Conservation (phyloP, 2,113 vertebrate species). For the Campylomormyrus numenius region DNA sequence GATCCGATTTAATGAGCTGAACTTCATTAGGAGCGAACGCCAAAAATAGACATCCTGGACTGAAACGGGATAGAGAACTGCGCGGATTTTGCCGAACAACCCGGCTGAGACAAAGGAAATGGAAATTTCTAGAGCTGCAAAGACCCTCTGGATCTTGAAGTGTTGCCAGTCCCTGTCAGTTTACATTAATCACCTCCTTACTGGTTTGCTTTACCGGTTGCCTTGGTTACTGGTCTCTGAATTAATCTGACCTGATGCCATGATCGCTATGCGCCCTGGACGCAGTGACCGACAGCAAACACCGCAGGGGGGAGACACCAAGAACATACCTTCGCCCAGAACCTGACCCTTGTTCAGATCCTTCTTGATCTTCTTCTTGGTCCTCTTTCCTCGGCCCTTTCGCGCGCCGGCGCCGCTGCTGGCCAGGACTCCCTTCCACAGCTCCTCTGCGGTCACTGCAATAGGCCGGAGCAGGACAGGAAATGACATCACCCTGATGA, state of each 20-base stretch:
- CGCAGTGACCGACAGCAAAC: background rate
- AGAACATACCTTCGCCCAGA: constrained; percentile 79
- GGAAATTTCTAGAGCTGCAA: background rate
- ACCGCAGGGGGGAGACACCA: background rate
- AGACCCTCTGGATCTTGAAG: background rate
- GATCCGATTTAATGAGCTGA: background rate
- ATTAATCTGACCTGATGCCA: background rate
- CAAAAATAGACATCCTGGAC: background rate
- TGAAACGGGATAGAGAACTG: background rate
- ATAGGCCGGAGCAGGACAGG: constrained; percentile 6
- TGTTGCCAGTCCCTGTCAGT: background rate
- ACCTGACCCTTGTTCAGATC: constrained; percentile 80
- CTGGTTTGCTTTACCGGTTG: background rate
- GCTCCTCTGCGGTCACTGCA: constrained; percentile 81
- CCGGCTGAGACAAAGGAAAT: background rate
- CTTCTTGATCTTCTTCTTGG: constrained; percentile 73
- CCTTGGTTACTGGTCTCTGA: background rate
- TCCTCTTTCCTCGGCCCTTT: constrained; percentile 85
- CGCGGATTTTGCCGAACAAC: background rate
- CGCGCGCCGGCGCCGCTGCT: constrained; percentile 68
- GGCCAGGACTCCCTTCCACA: constrained; percentile 87
- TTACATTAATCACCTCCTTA: background rate
- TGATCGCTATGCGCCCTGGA: background rate
- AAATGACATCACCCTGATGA: background rate
- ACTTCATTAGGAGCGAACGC: background rate